Evolutionary conservation across 2,888 invertebrate species (phyloP).

Genomic region (Cabera pusaria): DNA sequence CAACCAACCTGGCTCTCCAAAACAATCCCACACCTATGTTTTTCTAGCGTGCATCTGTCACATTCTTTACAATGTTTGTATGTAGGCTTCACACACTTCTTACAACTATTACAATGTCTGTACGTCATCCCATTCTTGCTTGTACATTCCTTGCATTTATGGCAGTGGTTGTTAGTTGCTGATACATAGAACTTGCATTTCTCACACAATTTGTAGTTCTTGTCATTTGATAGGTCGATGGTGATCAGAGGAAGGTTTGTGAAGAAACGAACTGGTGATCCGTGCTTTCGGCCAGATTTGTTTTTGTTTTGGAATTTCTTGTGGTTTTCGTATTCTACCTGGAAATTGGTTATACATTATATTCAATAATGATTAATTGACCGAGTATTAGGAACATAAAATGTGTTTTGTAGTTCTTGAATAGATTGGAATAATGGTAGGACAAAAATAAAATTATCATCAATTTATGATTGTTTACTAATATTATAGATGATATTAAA

Average conservation of each 20-base stretch:
- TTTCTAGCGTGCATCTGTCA: slow-evolving; percentile 83
- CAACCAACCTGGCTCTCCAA: slow-evolving; percentile 66
- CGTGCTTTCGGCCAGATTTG: slow-evolving; percentile 87
- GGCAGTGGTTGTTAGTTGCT: slow-evolving; percentile 62
- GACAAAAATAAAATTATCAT: too few species aligned
- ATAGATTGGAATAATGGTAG: too few species aligned
- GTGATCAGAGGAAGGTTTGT: slow-evolving; percentile 88
- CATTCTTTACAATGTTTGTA: slow-evolving; percentile 91
- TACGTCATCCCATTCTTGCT: slow-evolving; percentile 86
- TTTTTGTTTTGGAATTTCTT: slow-evolving; percentile 84
- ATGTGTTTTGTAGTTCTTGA: too few species aligned
- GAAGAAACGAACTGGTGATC: slow-evolving; percentile 94
- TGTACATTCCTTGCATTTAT: slow-evolving; percentile 68
- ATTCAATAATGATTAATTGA: too few species aligned
- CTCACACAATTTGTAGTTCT: slow-evolving; percentile 90
- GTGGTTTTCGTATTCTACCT: slow-evolving; percentile 93
- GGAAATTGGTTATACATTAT: too few species aligned
- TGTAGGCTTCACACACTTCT: slow-evolving; percentile 92
- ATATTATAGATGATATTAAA: too few species aligned
- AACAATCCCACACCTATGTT: slow-evolving; percentile 61
- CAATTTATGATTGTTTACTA: too few species aligned
- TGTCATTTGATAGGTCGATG: slow-evolving; percentile 72
- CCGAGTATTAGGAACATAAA: too few species aligned
- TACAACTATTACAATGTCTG: slow-evolving; percentile 90
- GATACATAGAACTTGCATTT: slow-evolving; percentile 87